Evolutionary conservation across 2,113 vertebrate genomes (phyloP), one percentile per base, ranked within the genome.

Genomic region (Phylloscopus trochiloides): DNA sequence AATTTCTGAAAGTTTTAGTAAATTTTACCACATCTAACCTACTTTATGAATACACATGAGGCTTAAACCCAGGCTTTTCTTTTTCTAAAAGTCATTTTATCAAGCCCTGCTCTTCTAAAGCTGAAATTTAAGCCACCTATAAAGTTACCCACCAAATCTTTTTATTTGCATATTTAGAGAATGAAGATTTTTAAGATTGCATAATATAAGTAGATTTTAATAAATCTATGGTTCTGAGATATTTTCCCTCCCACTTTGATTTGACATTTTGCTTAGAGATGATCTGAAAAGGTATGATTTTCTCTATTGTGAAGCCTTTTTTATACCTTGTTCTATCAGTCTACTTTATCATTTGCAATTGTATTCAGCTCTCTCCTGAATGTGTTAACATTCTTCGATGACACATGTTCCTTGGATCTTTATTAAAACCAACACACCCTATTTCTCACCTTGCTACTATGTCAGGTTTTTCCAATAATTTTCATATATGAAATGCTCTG

Each of bases 171-270:
- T 87, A 93, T 88, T 88, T 91, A 95, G 58, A 79, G 47, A 89
- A 88, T 38, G 50, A 57, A 40, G 38, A 70, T 86, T 92, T 91
- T 84, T 31, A 80, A 65, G 77, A 92, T 90, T 95, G 88, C 14
- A 3, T 94, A 86, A 95, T 71, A 14, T 31, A 73, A 81, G 73
- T 81, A 91, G 70, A 88, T 92, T 82, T 93, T 83, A 93, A 92
- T 79, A 80, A 75, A 95, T 62, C 79, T 77, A 12, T 61, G 43
- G 87, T 96, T 67, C 78, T 77, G 45, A 71, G 55, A 66, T 88
- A 93, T 66, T 96, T 94, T 90, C 24, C 94, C 85, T 94, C 94
- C 96, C 85, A 97, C 94, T 88, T 75, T 92, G 87, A 92, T 96
- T 83, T 97, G 96, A 96, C 93, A 96, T 83, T 80, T 96, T 87